These are phyloP conservation scores for Albula glossodonta DNA, from an alignment of 2,113 vertebrate species.

Conservation along the genomic window DNA sequence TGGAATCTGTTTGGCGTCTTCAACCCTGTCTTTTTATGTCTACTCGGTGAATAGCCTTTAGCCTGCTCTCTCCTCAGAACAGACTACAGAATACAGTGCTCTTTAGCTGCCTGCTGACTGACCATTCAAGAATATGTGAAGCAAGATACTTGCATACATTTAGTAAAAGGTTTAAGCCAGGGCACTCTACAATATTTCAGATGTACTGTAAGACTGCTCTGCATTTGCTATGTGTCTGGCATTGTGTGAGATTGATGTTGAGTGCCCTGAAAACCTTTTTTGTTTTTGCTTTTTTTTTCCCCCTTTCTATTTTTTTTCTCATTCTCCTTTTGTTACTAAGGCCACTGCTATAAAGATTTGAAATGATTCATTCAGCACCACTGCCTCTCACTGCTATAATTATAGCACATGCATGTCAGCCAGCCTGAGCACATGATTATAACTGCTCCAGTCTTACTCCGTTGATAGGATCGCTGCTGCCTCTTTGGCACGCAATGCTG, in stretches of 20 bases:
- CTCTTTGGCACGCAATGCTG: slow-evolving; percentile 7
- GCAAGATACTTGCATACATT: not conserved
- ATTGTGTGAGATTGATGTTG: not conserved
- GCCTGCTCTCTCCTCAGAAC: not conserved
- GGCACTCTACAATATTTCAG: not conserved
- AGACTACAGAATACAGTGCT: not conserved
- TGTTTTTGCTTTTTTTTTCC: not conserved
- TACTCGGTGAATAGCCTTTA: too few species aligned
- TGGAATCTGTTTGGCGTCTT: too few species aligned
- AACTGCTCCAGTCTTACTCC: slow-evolving; percentile 18
- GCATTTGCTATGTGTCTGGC: not conserved
- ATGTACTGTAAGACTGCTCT: not conserved
- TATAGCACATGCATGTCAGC: slow-evolving; percentile 36
- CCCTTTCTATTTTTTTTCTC: not conserved
- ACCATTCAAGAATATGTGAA: not conserved
- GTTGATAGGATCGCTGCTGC: slow-evolving; percentile 17
- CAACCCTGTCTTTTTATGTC: too few species aligned
- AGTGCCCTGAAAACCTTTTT: not conserved
- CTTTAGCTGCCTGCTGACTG: not conserved
- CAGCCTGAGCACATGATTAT: slow-evolving; percentile 24
- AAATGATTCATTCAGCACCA: slow-evolving; percentile 26
- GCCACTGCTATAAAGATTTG: slow-evolving; percentile 16
- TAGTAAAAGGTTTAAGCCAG: not conserved
- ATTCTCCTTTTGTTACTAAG: not conserved
- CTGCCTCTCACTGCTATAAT: slow-evolving; percentile 27